Conservation (phyloP, 2,113 vertebrate genomes). For the Peromyscus californicus region DNA sequence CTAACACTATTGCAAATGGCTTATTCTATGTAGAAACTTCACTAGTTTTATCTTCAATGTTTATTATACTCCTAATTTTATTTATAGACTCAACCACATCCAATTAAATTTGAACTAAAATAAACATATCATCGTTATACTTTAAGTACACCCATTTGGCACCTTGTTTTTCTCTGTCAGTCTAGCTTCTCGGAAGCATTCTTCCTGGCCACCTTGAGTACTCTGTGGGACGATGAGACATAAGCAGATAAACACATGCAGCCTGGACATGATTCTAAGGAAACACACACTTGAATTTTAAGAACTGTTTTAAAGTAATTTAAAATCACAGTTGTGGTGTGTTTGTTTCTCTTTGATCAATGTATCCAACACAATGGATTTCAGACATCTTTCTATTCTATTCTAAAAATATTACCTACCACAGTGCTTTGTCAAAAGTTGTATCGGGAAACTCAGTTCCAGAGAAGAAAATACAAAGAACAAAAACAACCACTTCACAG, state of each 20-base stretch:
- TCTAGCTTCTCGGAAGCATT: not conserved
- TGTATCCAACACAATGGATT: not conserved
- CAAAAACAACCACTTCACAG: not conserved
- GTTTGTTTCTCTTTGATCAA: slow-evolving; percentile 8
- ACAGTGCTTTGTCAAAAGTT: not conserved
- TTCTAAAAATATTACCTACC: slow-evolving; percentile 28
- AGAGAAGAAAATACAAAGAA: slow-evolving; percentile 4
- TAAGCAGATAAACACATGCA: not conserved
- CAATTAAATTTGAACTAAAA: not conserved
- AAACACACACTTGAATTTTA: not conserved
- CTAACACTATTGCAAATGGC: not conserved
- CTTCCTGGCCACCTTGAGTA: not conserved
- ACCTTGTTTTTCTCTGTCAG: not conserved
- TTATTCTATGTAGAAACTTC: not conserved
- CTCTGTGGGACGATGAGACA: not conserved
- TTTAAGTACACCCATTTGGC: not conserved
- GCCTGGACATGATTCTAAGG: not conserved
- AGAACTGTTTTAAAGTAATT: slow-evolving; percentile 4
- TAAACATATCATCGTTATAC: not conserved
- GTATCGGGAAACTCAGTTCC: slow-evolving; percentile 32
- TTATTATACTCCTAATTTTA: not conserved
- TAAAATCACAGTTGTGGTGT: not conserved
- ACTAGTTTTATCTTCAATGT: no score
- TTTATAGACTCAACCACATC: not conserved
- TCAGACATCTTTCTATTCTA: slow-evolving; percentile 15